Evolutionary conservation across 2,113 vertebrate genomes (phyloP).

Genomic region (Natator depressus): DNA sequence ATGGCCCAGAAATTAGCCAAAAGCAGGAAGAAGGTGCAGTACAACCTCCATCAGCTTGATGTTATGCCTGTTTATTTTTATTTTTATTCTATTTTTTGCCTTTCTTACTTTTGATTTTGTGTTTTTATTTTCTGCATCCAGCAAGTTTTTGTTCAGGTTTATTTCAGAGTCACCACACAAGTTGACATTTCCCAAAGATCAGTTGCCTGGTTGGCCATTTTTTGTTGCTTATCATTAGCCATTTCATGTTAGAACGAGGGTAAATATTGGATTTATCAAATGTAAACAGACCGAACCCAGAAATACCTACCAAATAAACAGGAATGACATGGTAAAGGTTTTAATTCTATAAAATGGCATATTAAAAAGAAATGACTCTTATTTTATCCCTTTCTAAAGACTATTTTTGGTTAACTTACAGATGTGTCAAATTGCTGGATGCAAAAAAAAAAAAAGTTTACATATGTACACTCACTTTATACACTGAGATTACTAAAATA

Average conservation of each 20-base stretch:
- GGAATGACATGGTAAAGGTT: slow-evolving; percentile 44
- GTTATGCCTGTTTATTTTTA: slow-evolving; percentile 80
- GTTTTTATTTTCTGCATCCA: slow-evolving; percentile 89
- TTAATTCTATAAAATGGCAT: slow-evolving; percentile 26
- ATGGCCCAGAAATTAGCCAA: slow-evolving; percentile 99
- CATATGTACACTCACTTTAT: slow-evolving; percentile 29
- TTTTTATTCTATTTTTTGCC: slow-evolving; percentile 65
- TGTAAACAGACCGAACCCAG: slow-evolving; percentile 16
- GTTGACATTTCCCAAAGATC: slow-evolving; percentile 69
- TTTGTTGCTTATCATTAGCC: slow-evolving; percentile 81
- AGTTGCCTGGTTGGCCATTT: slow-evolving; percentile 72
- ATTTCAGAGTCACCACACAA: slow-evolving; percentile 70
- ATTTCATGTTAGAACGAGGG: slow-evolving; percentile 80
- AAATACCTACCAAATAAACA: slow-evolving; percentile 46
- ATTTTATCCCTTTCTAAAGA: neutral
- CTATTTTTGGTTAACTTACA: slow-evolving; percentile 44
- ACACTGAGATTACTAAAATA: slow-evolving; percentile 34
- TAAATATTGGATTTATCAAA: slow-evolving; percentile 72
- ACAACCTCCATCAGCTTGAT: slow-evolving; percentile 85
- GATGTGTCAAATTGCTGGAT: slow-evolving; percentile 82
- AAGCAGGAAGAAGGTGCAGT: slow-evolving; percentile 99
- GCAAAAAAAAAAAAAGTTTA: slow-evolving; percentile 79
- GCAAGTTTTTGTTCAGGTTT: slow-evolving; percentile 80
- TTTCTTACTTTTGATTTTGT: slow-evolving; percentile 66
- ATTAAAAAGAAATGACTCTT: neutral